Conservation (phyloP, 2,113 vertebrate genomes). For the Leptobrachium ailaonicum region DNA sequence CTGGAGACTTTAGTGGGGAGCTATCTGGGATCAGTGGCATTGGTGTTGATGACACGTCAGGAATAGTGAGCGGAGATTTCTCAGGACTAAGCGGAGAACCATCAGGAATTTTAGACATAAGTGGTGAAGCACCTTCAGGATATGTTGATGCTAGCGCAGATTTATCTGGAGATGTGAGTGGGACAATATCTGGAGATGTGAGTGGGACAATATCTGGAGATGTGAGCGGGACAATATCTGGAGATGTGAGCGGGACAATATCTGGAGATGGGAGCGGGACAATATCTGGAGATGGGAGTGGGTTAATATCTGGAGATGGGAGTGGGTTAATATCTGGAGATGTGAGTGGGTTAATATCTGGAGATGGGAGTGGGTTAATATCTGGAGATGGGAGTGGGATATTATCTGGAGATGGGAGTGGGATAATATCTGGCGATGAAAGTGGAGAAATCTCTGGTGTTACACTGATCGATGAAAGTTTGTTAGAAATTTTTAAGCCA, state of each 20-base stretch:
- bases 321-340: constrained; percentile 67
- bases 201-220: constrained; percentile 59
- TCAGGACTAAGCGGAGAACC: constrained; percentile 67
- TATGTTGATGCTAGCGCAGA: constrained; percentile 50
- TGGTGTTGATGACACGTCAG: constrained; percentile 62
- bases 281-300: constrained; percentile 62
- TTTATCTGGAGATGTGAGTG: constrained; percentile 50
- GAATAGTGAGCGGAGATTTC: constrained; percentile 56
- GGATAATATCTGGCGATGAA: constrained; percentile 60
- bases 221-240: not conserved
- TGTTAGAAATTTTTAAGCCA: constrained; percentile 65
- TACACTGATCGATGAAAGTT: constrained; percentile 67
- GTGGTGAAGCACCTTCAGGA: constrained; percentile 57
- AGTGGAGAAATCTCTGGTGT: constrained; percentile 64
- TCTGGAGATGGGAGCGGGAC: constrained; percentile 60
- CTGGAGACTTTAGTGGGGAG: constrained; percentile 68
- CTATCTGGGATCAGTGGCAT: constrained; percentile 64
- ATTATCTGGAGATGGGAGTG: constrained; percentile 58
- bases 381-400: constrained; percentile 40
- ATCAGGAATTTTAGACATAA: constrained; percentile 60
- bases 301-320: constrained; percentile 65
- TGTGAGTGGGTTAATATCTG: constrained; percentile 59
- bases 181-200: constrained; percentile 60
- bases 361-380: constrained; percentile 50
- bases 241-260: not conserved